A percentile compares a stretch with the other conserved stretches of the same genome.
Evolutionary conservation across 2,888 invertebrate genomes (phyloP).

Genomic region (Microctonus brassicae): DNA sequence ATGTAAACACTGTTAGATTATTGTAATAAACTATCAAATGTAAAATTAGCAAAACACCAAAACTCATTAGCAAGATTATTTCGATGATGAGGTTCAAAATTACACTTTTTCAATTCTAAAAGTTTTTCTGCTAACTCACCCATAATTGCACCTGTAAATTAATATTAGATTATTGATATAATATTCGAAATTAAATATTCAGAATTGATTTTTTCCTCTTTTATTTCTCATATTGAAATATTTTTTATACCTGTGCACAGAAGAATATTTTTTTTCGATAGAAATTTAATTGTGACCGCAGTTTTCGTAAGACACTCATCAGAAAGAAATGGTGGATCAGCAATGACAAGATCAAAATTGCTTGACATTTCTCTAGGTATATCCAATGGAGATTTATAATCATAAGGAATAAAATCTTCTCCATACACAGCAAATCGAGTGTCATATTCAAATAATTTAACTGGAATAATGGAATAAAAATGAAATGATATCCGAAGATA

Average conservation of each 20-base stretch:
- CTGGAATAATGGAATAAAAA: conserved; percentile 67
- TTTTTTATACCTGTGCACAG: conserved; percentile 83
- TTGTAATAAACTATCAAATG: conserved; percentile 72
- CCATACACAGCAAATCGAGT: conserved; percentile 84
- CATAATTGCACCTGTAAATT: conserved; percentile 79
- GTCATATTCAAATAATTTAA: conserved; percentile 87
- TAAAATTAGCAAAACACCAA: conserved; percentile 90
- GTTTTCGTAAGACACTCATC: conserved; percentile 92
- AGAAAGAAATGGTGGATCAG: conserved; percentile 95
- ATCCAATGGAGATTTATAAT: conserved; percentile 85
- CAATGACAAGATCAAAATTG: conserved; percentile 86
- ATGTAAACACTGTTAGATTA: conserved; percentile 30
- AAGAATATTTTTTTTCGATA: conserved; percentile 83
- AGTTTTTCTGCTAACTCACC: conserved; percentile 76
- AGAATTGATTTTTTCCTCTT: too few species aligned
- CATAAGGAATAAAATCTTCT: conserved; percentile 86
- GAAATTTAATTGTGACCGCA: conserved; percentile 80
- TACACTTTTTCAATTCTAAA: conserved; percentile 76
- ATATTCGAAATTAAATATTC: neutral
- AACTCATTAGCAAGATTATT: conserved; percentile 96
- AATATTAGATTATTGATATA: conserved; percentile 40
- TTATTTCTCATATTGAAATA: too few species aligned
- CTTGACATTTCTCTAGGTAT: conserved; percentile 74
- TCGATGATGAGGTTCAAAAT: conserved; percentile 85
- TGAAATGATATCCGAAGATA: conserved; percentile 47